phyloP scores from a whole-genome alignment of 2,113 vertebrate species.

The Bettongia penicillata region DNA sequence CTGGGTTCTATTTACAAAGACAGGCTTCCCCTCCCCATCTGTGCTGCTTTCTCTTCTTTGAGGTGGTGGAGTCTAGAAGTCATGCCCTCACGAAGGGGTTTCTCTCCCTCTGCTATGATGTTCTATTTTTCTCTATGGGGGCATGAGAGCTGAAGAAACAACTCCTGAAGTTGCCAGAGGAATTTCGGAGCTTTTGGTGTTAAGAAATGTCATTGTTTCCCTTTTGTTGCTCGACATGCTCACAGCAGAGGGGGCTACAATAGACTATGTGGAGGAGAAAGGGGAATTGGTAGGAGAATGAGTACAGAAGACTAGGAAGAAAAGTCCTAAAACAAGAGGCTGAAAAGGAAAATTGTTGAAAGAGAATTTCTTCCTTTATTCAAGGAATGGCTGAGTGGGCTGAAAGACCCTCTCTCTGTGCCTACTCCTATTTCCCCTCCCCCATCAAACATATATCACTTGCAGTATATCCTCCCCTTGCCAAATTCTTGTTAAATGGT shows the following conservation, averaged over 20 bases:
- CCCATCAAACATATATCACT: not conserved
- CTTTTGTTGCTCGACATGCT: slow-evolving; percentile 27
- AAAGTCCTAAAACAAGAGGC: not conserved
- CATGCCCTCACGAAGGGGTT: not conserved
- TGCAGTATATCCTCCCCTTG: not conserved
- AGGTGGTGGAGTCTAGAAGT: slow-evolving; percentile 15
- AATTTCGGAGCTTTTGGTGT: not conserved
- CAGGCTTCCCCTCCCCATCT: slow-evolving; percentile 20
- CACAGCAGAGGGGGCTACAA: slow-evolving; percentile 5
- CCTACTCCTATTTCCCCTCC: not conserved
- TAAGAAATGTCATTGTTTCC: slow-evolving; percentile 32
- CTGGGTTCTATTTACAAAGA: slow-evolving; percentile 1
- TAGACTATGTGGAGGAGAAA: slow-evolving; percentile 22
- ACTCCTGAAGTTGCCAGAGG: slow-evolving; percentile 14
- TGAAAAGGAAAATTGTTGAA: not conserved
- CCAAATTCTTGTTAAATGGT: slow-evolving; percentile 8
- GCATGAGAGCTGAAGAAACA: slow-evolving; percentile 7
- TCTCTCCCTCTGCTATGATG: not conserved
- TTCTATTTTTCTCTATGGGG: slow-evolving; percentile 21
- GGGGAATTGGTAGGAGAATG: not conserved
- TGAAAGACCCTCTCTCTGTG: not conserved
- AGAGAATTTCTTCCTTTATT: slow-evolving; percentile 14
- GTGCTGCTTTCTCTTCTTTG: not conserved
- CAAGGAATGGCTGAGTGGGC: not conserved
- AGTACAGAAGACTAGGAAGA: slow-evolving; percentile 5